Base-by-base conservation (phyloP, 1,140 invertebrate species). In the Palaemon carinicauda region DNA sequence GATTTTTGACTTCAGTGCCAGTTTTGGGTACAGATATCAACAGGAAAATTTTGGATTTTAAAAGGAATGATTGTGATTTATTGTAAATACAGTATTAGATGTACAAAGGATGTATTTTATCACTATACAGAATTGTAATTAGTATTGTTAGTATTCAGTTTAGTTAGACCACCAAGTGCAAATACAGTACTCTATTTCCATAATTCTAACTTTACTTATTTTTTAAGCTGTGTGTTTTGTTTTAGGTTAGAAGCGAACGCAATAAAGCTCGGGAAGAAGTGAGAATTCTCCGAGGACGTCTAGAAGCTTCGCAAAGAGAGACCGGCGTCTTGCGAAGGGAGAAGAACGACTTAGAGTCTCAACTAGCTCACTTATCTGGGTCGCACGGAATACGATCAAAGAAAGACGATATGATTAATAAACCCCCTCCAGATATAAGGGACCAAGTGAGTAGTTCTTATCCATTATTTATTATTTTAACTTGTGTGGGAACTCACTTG, bases 261-360 rank as follows among this genome's bases (percentile, higher is more conserved):
- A 97, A 97, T 90, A 95, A 96, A 91, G 95, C 96, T 0, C 91
- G 96, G 53, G 97, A 98, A 90, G 97, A 98, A 91, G 93, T 95
- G 4, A 96, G 97, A 91, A 93, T 95, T 79, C 91, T 98, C 0
- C 94, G 96, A 90, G 93, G 93, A 24, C 97, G 97, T 92, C 92
- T 97, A 77, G 97, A 98, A 90, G 91, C 93, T 12, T 92, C 95
- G 2, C 91, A 95, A 24, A 97, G 97, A 92, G 97, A 98, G 90
- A 92, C 94, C 9, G 94, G 94, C 82, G 92, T 92, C 1, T 92
- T 95, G 41, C 96, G 96, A 92, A 93, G 96, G 3, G 96, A 97
- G 90, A 96, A 95, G 90, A 94, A 95, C 89, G 96, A 97, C 85
- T 90, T 97, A 14, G 95, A 96, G 92, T 89, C 94, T 41, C 95